Evolutionary conservation across 2,797 vertebrate species (phyloP).

Genomic region (Molossus molossus): DNA sequence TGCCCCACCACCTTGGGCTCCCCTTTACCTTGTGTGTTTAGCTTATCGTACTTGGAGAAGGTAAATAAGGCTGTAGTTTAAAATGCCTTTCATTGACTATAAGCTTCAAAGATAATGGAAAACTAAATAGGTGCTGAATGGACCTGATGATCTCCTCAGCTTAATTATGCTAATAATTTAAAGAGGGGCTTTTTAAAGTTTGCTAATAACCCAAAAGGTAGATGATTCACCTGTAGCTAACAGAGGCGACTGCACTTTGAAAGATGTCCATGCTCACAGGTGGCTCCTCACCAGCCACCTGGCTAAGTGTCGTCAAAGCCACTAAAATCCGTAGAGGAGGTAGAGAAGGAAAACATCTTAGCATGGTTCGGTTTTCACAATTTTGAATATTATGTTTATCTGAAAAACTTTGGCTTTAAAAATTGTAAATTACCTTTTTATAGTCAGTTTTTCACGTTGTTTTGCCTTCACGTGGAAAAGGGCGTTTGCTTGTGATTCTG

Average conservation of each 20-base stretch:
- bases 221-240: background rate
- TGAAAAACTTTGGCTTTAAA: slow-evolving; percentile 8
- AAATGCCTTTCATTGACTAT: slow-evolving; percentile 11
- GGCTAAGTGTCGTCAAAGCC: background rate
- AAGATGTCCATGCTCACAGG: background rate
- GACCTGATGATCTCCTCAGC: background rate
- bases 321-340: background rate
- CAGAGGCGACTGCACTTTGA: background rate
- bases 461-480: background rate
- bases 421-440: background rate
- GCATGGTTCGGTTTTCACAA: slow-evolving; percentile 10
- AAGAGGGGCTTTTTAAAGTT: background rate
- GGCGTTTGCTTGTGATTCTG: background rate
- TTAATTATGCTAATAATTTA: slow-evolving; percentile 47
- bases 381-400: slow-evolving; percentile 35
- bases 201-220: slow-evolving; percentile 5
- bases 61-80: background rate
- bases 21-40: background rate
- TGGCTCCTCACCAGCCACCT: background rate
- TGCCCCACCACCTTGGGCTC: background rate
- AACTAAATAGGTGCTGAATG: background rate
- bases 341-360: background rate
- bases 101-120: background rate
- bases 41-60: background rate
- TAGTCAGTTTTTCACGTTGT: background rate